Evolutionary conservation across 2,797 vertebrate species (phyloP).

Genomic region (Lutjanus campechanus): DNA sequence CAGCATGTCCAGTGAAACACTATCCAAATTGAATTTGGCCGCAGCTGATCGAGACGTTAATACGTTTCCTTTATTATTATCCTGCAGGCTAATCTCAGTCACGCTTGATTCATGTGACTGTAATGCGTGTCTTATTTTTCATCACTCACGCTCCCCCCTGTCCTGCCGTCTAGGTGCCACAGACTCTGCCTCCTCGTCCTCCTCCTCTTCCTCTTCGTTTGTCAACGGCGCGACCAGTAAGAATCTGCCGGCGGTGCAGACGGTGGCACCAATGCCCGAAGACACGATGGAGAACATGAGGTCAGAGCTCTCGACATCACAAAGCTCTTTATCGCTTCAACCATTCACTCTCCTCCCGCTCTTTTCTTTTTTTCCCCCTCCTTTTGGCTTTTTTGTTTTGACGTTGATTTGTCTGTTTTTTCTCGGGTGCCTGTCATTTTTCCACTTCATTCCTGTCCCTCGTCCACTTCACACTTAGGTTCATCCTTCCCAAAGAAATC

Average conservation of each 20-base stretch:
- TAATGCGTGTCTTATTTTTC: slow-evolving; percentile 28
- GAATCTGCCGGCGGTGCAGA: slow-evolving; percentile 98
- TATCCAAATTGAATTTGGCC: slow-evolving; percentile 64
- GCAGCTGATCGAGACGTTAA: slow-evolving; percentile 42
- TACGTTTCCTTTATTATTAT: slow-evolving; percentile 38
- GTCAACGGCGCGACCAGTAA: slow-evolving; percentile 99
- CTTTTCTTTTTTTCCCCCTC: slow-evolving; percentile 28
- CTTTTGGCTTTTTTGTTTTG: slow-evolving; percentile 52
- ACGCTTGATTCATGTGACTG: slow-evolving; percentile 18
- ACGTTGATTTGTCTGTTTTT: slow-evolving; percentile 64
- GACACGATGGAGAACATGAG: slow-evolving; percentile 99
- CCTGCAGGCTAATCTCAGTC: slow-evolving; percentile 19
- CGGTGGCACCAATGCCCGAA: slow-evolving; percentile 98
- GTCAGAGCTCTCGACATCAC: slow-evolving; percentile 76
- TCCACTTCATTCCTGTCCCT: slow-evolving; percentile 57
- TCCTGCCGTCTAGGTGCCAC: slow-evolving; percentile 89
- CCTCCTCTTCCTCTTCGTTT: slow-evolving; percentile 97
- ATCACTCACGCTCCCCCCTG: not conserved
- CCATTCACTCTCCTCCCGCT: slow-evolving; percentile 53
- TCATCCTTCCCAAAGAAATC: slow-evolving; percentile 38
- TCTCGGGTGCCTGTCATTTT: slow-evolving; percentile 51
- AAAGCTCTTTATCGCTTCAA: slow-evolving; percentile 34
- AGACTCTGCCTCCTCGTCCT: slow-evolving; percentile 97
- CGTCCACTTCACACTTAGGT: slow-evolving; percentile 53
- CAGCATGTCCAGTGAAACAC: slow-evolving; percentile 57